A percentile compares a stretch with the other conserved stretches of the same genome.
phyloP scores from a whole-genome alignment of 2,888 invertebrate genomes.

The Cerceris ruficornis region DNA sequence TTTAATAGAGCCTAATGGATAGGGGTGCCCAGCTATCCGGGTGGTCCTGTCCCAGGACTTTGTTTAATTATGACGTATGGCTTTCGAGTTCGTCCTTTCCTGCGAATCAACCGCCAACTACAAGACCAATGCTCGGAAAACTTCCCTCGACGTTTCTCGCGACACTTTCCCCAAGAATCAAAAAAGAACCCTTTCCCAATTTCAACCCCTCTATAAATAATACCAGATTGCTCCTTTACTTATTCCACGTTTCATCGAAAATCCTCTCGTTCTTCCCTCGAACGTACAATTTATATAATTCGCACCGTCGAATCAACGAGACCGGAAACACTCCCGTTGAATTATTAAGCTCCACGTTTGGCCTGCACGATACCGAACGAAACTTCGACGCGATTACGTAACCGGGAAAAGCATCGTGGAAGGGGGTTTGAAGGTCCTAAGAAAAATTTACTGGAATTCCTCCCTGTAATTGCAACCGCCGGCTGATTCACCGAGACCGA shows the following conservation, averaged over 20 bases:
- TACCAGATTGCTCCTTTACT: background rate
- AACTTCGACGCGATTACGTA: background rate
- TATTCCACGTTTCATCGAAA: background rate
- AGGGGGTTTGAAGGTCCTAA: slow-evolving; percentile 26
- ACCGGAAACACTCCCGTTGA: too few relatives aligned
- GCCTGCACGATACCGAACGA: too few relatives aligned
- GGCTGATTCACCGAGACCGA: slow-evolving; percentile 39
- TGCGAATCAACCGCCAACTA: slow-evolving; percentile 5
- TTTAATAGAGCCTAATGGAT: slow-evolving; percentile 77
- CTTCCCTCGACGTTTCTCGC: background rate
- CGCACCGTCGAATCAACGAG: too few relatives aligned
- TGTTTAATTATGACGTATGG: slow-evolving; percentile 76
- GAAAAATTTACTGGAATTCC: slow-evolving; percentile 59
- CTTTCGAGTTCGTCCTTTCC: slow-evolving; percentile 33
- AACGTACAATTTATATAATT: too few relatives aligned
- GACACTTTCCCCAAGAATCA: background rate
- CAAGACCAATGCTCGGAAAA: background rate
- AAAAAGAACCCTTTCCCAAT: background rate
- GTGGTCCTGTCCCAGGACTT: slow-evolving; percentile 74
- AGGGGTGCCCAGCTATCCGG: slow-evolving; percentile 72
- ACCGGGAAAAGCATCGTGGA: background rate
- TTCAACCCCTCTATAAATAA: background rate
- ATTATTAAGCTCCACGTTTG: too few relatives aligned
- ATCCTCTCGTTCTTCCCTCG: background rate
- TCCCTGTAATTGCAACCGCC: slow-evolving; percentile 28